These are phyloP conservation scores for Branchipolynoe longqiensis DNA, from an alignment of 2,888 invertebrate genomes.

Conservation along the genomic window DNA sequence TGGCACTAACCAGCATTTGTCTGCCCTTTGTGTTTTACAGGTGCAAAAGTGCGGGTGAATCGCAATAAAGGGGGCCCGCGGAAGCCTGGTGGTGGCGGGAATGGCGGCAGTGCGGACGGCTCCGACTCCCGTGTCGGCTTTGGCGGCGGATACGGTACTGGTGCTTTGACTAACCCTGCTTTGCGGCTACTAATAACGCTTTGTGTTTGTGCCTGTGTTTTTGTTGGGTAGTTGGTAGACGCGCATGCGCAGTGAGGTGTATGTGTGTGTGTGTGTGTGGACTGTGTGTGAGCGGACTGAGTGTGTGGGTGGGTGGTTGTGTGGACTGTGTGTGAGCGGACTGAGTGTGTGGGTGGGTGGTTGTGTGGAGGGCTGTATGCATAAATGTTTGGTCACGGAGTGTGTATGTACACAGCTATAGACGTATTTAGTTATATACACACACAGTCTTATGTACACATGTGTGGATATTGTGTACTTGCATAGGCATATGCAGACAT, in stretches of 20 bases:
- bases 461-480: no score
- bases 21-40: slow-evolving; percentile 1
- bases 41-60: slow-evolving; percentile 49
- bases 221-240: not conserved
- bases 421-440: no score
- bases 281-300: not conserved
- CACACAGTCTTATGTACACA: no score
- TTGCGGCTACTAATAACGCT: no score
- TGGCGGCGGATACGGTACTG: slow-evolving; percentile 43
- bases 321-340: no score
- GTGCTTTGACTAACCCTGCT: slow-evolving; percentile 10
- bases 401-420: no score
- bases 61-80: slow-evolving; percentile 16
- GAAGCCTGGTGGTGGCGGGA: slow-evolving; percentile 21
- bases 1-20: no score
- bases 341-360: no score
- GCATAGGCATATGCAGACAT: no score
- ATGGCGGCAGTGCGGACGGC: slow-evolving; percentile 30
- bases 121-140: not conserved
- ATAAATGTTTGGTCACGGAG: no score
- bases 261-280: not conserved
- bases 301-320: no score
- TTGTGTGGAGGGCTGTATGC: no score
- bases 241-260: not conserved
- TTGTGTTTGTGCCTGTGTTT: not conserved